Percentiles rank a stretch among this genome's conserved stretches.
These are phyloP conservation scores for Lycocerus yunnanus DNA, from an alignment of 2,888 invertebrate genomes.

Conservation along the genomic window DNA sequence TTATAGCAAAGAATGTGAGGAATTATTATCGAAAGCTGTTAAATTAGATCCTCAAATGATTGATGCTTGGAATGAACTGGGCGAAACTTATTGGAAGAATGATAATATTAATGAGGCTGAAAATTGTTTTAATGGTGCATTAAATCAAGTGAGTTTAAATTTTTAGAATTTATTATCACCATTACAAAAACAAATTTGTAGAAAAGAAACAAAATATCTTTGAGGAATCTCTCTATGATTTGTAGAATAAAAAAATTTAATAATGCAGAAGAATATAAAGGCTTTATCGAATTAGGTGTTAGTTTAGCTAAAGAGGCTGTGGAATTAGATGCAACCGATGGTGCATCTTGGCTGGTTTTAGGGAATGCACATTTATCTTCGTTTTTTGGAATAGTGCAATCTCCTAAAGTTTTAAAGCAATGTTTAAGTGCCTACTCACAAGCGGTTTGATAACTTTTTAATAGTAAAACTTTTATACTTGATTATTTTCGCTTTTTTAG, in stretches of 20 bases:
- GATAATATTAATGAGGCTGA: slow-evolving; percentile 78
- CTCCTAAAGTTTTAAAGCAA: slow-evolving; percentile 70
- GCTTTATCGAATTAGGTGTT: slow-evolving; percentile 72
- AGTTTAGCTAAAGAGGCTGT: slow-evolving; percentile 83
- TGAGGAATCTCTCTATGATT: slow-evolving; percentile 82
- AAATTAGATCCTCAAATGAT: slow-evolving; percentile 81
- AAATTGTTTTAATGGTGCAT: slow-evolving; percentile 80
- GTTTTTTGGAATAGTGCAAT: slow-evolving; percentile 76
- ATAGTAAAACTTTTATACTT: neutral
- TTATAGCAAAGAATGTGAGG: slow-evolving; percentile 72
- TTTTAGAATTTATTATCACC: neutral
- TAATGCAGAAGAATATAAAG: slow-evolving; percentile 59
- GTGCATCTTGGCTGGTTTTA: slow-evolving; percentile 80
- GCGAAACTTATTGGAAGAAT: slow-evolving; percentile 88
- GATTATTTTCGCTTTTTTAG: slow-evolving; percentile 51
- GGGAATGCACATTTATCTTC: slow-evolving; percentile 85
- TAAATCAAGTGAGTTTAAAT: slow-evolving; percentile 64
- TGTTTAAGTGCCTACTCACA: slow-evolving; percentile 81
- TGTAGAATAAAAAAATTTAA: slow-evolving; percentile 67
- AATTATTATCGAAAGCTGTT: slow-evolving; percentile 78
- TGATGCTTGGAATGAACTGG: slow-evolving; percentile 88
- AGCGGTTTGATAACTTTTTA: slow-evolving; percentile 64
- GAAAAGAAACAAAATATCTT: slow-evolving; percentile 74
- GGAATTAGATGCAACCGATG: slow-evolving; percentile 75
- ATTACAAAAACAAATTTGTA: slow-evolving; percentile 44